Evolutionary conservation across 2,113 vertebrate genomes (phyloP), one percentile per base, ranked within the genome.

Genomic region (Pluvialis apricaria): DNA sequence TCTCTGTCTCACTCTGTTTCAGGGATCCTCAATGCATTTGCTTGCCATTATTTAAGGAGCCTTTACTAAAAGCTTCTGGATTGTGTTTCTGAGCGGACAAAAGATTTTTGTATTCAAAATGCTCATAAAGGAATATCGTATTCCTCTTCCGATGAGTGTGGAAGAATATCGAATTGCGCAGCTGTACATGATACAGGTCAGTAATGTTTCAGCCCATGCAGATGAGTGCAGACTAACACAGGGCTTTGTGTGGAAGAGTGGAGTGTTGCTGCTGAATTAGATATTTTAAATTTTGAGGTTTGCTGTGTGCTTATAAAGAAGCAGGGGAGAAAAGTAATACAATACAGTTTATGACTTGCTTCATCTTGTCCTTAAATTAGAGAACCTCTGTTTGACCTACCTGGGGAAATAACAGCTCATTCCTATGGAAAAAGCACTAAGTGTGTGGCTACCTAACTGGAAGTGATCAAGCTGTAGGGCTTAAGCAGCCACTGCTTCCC

Each of bases 181-280:
- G 98, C 99, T 99, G 71, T 99, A 99, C 97, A 99, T 99, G 99
- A 99, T 99, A 51, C 99, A 99, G 99, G 99, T 99, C 96, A 98
- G 98, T 49, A 15, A 2, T 1, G 0, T 8, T 9, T 47, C 40
- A 12, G 13, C 28, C 52, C 6, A 2, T n/a, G 72, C 3, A 15
- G 51, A 10, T 44, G 66, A 29, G n/a, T 9, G 18, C 42, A 22
- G 49, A 65, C 5, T 25, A 8, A 14, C 26, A 5, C 6, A 5
- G 52, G 69, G 54, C 31, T 90, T 68, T 1, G 0, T 20, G 17
- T 16, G 75, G 26, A 19, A 7, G 47, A 42, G 52, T 5, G 24
- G 11, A 22, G 7, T 22, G 7, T 73, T 61, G 49, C 66, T 79
- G 49, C 24, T 47, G 24, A 15, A 28, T 18, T 10, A 7, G 8